Percentiles rank a stretch among this genome's conserved stretches.
Conservation (phyloP, 2,888 invertebrate genomes). For the Mycogona germanica region DNA sequence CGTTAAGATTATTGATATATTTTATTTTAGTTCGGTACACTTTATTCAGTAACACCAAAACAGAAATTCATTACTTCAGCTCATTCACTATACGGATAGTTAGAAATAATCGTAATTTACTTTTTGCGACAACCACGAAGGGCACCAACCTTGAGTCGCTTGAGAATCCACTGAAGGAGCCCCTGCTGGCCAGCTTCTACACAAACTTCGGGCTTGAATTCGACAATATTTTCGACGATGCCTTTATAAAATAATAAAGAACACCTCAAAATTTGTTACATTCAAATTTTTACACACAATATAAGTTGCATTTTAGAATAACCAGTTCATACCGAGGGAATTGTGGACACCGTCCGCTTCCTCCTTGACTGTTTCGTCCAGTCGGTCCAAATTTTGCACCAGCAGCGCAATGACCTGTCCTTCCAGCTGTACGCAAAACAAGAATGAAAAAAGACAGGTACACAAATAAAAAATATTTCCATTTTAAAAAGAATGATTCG, state of each 20-base stretch:
- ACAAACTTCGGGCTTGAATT: constrained; percentile 73
- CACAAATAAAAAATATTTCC: too few relatives aligned
- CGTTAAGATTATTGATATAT: background rate
- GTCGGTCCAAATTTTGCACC: constrained; percentile 81
- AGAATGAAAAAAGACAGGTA: constrained; percentile 6
- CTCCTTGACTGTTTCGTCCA: constrained; percentile 87
- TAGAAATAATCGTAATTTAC: too few relatives aligned
- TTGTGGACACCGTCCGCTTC: constrained; percentile 95
- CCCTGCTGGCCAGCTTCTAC: constrained; percentile 80
- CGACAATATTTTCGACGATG: constrained; percentile 89
- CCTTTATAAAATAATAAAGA: constrained; percentile 39
- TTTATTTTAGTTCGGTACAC: constrained; percentile 1
- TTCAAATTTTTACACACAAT: background rate
- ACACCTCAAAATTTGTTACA: background rate
- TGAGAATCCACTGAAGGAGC: constrained; percentile 79
- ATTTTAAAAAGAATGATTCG: background rate
- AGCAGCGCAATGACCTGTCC: constrained; percentile 81
- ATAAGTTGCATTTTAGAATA: background rate
- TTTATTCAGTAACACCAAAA: too few relatives aligned
- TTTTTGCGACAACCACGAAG: too few relatives aligned
- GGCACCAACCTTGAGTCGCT: constrained; percentile 62
- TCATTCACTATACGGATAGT: too few relatives aligned
- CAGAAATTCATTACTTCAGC: too few relatives aligned
- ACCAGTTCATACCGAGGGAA: constrained; percentile 52
- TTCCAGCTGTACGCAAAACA: constrained; percentile 43